Conservation (phyloP, 2,797 vertebrate species). For the Novumbra hubbsi region DNA sequence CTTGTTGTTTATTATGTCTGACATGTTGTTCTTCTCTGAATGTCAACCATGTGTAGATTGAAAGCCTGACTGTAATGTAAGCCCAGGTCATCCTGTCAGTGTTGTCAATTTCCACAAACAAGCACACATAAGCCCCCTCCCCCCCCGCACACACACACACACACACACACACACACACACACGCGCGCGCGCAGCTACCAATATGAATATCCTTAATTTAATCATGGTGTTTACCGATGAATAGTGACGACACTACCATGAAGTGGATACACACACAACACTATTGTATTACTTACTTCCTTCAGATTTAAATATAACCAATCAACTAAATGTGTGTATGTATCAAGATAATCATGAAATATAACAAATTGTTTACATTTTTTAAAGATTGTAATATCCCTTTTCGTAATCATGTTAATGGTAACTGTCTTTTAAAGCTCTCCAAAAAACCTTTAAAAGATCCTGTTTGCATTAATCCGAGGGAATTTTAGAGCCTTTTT, state of each 20-base stretch:
- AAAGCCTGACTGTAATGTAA: conserved; percentile 17
- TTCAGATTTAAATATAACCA: background rate
- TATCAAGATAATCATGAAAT: too few species aligned
- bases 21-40: background rate
- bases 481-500: too few species aligned
- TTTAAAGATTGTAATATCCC: too few species aligned
- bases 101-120: conserved; percentile 30
- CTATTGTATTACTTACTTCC: too few species aligned
- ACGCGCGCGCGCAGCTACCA: conserved; percentile 9
- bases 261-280: background rate
- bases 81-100: conserved; percentile 19
- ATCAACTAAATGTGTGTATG: too few species aligned
- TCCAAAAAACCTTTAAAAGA: too few species aligned
- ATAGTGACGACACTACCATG: background rate
- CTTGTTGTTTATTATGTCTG: conserved; percentile 10
- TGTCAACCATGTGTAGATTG: conserved; percentile 23
- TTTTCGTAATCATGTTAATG: too few species aligned
- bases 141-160: background rate
- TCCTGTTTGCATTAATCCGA: too few species aligned
- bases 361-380: too few species aligned
- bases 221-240: conserved; percentile 6
- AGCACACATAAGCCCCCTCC: conserved; percentile 8
- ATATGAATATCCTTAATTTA: conserved; percentile 25
- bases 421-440: too few species aligned
- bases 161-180: background rate